Evolutionary conservation across 2,797 vertebrate species (phyloP), one percentile per base, ranked within the genome.

Genomic region (Acrocephalus scirpaceus): DNA sequence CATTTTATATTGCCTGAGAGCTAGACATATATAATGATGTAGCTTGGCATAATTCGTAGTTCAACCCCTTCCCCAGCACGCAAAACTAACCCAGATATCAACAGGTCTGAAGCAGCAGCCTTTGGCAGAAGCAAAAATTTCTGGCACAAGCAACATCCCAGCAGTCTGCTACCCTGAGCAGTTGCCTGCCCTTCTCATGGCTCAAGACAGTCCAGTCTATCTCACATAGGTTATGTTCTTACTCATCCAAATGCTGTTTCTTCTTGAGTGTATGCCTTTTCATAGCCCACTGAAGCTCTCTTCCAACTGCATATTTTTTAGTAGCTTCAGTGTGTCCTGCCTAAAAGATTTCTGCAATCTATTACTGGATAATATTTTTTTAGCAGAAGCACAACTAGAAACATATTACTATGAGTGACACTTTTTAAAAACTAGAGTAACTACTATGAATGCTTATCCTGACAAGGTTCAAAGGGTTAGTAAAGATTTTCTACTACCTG

Each of bases 401-500:
- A 73, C 8, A 17, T 71, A 62, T 70, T 92, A 38, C 75, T 90
- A 38, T 73, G 12, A 92, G 42, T 50, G 48, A 11, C 71, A 74
- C 6, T 76, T 79, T 78, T 82, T 57, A 5, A 61, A 91, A 79
- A 66, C 17, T 42, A 44, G 30, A 66, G 44, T 78, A 88, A 83
- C 62, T 78, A 21, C 15, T 51, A 8, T 7, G 32, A 88, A 53
- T 71, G 34, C 44, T 86, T 92, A 84, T 86, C 10, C 29, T 76
- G 56, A 54, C 21, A 82, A 78, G 32, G 47, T 86, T 90, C 73
- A 86, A 86, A 82, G 29, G 62, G 70, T 69, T 84, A 60, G 56
- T 82, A 73, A 91, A 76, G 45, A 32, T 87, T 85, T 94, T 81
- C 64, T 87, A 53, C 84, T 88, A 87, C 44, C 29, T 76, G n/a